Evolutionary conservation across 2,113 vertebrate genomes (phyloP), one percentile per base, ranked within the genome.

Genomic region (Zosterops hypoxanthus): DNA sequence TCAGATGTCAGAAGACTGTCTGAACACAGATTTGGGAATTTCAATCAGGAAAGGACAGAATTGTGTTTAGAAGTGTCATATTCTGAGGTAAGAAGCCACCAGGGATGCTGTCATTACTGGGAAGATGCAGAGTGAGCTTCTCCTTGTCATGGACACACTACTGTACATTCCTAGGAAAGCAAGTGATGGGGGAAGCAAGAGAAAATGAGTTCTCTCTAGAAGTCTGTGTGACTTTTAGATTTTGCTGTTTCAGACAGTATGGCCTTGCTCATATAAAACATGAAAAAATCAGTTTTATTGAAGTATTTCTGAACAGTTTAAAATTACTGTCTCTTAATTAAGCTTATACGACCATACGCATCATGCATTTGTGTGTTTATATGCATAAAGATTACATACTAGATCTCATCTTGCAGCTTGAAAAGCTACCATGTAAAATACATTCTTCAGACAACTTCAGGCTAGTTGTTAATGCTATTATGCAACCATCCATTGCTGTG

Each of bases 1-100:
- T 16, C 26, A 34, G 19, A 16, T 18, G 13, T 39, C 39, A 61
- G 34, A 83, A 60, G 7, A 33, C 20, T 42, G 2, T 52, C 25
- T 52, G 39, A 69, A 69, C 8, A 47, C 76, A 68, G 55, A 53
- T 31, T 39, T 39, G 47, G 17, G 22, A 76, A 41, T 14, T 26
- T 47, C 23, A 19, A 24, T 56, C 29, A 55, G 73, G 20, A 68
- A 26, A 75, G 66, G 63, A 20, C 18, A 57, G 46, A 56, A 66
- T 0, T 29, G 13, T 5, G 4, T 24, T 82, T 34, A 47, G 53
- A 60, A 52, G 31, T 23, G 14, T 47, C n/a, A 11, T 0, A 31
- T 77, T 69, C 56, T 46, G n/a, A 80, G 29, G 12, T 34, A 18
- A 28, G 49, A 57, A 49, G 34, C 24, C 24, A 14, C 49, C 36